phyloP scores from a whole-genome alignment of 2,113 vertebrate genomes.

The Emydura subglobosa region DNA sequence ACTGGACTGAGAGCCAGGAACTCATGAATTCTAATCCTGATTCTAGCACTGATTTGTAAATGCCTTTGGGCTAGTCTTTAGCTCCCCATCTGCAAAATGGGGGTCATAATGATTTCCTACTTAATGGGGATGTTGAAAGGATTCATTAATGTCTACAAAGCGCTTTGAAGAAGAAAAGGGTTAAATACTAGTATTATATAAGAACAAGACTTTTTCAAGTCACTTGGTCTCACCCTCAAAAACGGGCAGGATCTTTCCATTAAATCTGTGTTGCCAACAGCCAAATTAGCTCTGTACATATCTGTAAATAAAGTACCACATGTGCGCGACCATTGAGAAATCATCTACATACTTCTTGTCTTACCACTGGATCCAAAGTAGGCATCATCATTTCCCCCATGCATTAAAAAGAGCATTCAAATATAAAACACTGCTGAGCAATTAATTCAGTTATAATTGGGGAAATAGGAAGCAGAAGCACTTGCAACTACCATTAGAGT shows the following conservation, averaged over 20 bases:
- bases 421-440: neutral
- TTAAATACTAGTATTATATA: neutral
- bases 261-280: neutral
- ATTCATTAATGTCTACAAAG: neutral
- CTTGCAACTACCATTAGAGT: neutral
- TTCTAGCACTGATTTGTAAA: neutral
- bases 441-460: neutral
- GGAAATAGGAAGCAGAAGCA: neutral
- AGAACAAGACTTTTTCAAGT: neutral
- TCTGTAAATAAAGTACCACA: neutral
- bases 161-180: neutral
- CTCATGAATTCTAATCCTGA: neutral
- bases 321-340: neutral
- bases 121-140: neutral
- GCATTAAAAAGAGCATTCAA: neutral
- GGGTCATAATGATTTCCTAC: neutral
- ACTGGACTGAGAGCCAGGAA: neutral
- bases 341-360: neutral
- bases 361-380: neutral
- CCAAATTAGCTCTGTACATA: neutral
- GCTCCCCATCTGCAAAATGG: neutral
- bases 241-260: accelerated
- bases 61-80: neutral
- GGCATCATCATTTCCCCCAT: neutral
- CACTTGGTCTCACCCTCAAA: neutral